Evolutionary conservation across 2,888 invertebrate species (phyloP).

Genomic region (Bursaphelenchus okinawaensis): DNA sequence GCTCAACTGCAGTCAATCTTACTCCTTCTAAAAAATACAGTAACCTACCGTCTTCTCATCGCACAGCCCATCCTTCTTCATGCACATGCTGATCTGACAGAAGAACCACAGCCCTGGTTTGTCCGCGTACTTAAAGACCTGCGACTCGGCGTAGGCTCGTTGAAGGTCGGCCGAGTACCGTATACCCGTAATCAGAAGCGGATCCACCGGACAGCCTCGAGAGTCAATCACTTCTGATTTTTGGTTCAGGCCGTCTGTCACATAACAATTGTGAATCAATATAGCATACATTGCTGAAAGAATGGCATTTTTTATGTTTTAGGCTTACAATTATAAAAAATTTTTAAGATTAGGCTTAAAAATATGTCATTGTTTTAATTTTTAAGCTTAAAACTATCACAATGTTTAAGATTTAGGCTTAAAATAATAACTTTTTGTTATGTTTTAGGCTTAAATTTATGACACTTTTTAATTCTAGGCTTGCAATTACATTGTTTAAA

Average conservation of each 20-base stretch:
- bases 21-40: no score
- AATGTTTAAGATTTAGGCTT: conserved; percentile 55
- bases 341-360: background rate
- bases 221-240: conserved; percentile 54
- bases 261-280: conserved; percentile 57
- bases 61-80: conserved; percentile 56
- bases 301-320: background rate
- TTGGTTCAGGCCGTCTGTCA: conserved; percentile 57
- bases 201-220: conserved; percentile 54
- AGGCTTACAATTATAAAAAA: background rate
- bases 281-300: conserved; percentile 58
- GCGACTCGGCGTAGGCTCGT: conserved; percentile 56
- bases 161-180: conserved; percentile 55
- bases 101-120: conserved; percentile 59
- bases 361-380: no score
- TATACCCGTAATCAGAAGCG: conserved; percentile 56
- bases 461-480: no score
- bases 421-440: no score
- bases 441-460: no score
- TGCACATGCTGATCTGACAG: conserved; percentile 58
- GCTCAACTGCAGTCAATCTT: no score
- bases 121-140: conserved; percentile 58
- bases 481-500: no score
- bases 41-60: conserved; percentile 47
- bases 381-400: conserved; percentile 52